phyloP scores from a whole-genome alignment of 2,113 vertebrate genomes.

The Meleagris gallopavo region DNA sequence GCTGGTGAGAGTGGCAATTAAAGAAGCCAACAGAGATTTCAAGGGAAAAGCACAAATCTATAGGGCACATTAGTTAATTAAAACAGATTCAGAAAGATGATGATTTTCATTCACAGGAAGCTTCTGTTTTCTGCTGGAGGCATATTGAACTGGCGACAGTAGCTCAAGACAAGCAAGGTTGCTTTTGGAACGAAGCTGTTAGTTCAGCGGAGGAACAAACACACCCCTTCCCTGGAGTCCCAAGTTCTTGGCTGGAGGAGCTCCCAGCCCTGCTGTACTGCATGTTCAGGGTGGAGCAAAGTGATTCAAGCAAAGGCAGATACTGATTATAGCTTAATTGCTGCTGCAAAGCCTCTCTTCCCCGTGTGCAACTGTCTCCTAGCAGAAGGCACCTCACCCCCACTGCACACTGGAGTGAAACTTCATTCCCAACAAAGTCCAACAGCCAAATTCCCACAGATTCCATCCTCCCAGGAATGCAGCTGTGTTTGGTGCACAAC shows the following conservation, averaged over 20 bases:
- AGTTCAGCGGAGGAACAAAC: conserved; percentile 54
- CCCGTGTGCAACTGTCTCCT: not conserved
- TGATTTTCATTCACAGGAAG: conserved; percentile 34
- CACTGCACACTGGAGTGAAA: not conserved
- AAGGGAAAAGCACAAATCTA: conserved; percentile 34
- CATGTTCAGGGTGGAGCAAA: conserved; percentile 66
- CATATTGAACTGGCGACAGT: conserved; percentile 27
- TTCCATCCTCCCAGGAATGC: not conserved
- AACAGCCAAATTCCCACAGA: conserved; percentile 16
- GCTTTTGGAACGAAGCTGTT: conserved; percentile 60
- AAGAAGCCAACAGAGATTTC: conserved; percentile 35
- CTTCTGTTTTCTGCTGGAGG: conserved; percentile 44
- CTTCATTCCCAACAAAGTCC: not conserved
- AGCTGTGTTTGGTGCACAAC: not conserved
- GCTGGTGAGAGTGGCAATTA: conserved; percentile 35
- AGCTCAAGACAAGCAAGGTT: conserved; percentile 52
- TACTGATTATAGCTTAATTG: conserved; percentile 57
- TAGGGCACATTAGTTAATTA: conserved; percentile 57
- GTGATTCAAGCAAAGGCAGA: conserved; percentile 66
- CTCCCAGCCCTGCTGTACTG: conserved; percentile 52
- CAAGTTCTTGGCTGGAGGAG: conserved; percentile 62
- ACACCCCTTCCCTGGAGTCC: conserved; percentile 71
- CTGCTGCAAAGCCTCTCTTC: not conserved
- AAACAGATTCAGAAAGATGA: conserved; percentile 35
- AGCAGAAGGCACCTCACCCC: not conserved